Evolutionary conservation across 1,140 invertebrate genomes (phyloP).

Genomic region (Argopecten irradians): DNA sequence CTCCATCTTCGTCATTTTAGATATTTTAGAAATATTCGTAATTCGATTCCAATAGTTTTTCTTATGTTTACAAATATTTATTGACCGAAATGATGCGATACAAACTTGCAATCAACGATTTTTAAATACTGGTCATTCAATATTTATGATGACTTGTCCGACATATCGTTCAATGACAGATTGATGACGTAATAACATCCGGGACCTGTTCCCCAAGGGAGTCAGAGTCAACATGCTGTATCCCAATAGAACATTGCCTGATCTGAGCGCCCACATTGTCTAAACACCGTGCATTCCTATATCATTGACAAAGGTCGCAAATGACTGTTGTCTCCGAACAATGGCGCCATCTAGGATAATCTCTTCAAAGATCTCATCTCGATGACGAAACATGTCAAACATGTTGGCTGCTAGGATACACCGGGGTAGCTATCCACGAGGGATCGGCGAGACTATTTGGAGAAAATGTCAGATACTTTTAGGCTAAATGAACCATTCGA

Average conservation of each 20-base stretch:
- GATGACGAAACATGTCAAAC: constrained; percentile 9
- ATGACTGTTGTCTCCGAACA: neutral
- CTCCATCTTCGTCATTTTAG: no score
- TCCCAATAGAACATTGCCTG: neutral
- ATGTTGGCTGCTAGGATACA: neutral
- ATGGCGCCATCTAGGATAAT: neutral
- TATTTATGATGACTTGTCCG: neutral
- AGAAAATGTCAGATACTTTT: neutral
- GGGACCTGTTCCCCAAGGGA: neutral
- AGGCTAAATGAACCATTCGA: neutral
- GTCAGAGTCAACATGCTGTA: neutral
- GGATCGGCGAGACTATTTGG: neutral
- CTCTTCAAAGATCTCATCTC: neutral
- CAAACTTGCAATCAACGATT: no score
- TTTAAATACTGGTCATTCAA: no score
- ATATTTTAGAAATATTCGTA: no score
- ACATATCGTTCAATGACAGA: neutral
- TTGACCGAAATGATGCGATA: no score
- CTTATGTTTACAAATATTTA: no score
- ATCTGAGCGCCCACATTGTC: neutral
- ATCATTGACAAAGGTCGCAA: neutral
- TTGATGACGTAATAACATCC: neutral
- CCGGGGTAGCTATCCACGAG: neutral
- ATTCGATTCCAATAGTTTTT: no score
- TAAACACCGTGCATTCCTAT: neutral